Conservation (phyloP, 2,113 vertebrate species). For the Tamias sibiricus region DNA sequence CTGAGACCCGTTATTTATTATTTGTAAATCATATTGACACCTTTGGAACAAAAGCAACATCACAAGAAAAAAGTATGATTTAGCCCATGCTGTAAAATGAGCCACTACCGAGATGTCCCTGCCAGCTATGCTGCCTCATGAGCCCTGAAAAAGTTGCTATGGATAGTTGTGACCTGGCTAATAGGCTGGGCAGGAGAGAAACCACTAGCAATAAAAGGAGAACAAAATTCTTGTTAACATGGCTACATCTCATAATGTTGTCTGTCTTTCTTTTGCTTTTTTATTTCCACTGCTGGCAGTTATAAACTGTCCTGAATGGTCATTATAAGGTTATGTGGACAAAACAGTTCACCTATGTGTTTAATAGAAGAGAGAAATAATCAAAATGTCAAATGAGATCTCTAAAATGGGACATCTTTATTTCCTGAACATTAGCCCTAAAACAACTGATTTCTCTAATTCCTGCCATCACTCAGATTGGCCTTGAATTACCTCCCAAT, state of each 20-base stretch:
- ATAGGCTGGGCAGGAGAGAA: slow-evolving; percentile 81
- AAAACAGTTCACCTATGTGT: slow-evolving; percentile 34
- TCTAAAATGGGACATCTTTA: slow-evolving; percentile 83
- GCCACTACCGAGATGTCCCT: not conserved
- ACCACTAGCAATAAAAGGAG: slow-evolving; percentile 75
- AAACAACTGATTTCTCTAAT: slow-evolving; percentile 90
- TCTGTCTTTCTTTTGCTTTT: slow-evolving; percentile 15
- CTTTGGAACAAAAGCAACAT: slow-evolving; percentile 25
- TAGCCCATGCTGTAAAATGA: slow-evolving; percentile 48
- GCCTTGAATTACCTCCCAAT: slow-evolving; percentile 92
- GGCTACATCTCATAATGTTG: slow-evolving; percentile 47
- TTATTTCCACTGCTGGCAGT: slow-evolving; percentile 35
- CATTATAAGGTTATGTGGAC: slow-evolving; percentile 40
- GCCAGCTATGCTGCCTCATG: not conserved
- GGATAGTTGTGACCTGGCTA: slow-evolving; percentile 82
- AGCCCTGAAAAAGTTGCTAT: slow-evolving; percentile 72
- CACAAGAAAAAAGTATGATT: not conserved
- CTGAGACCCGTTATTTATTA: not conserved
- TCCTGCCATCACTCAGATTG: slow-evolving; percentile 89
- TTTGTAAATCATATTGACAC: slow-evolving; percentile 36
- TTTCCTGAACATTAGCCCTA: slow-evolving; percentile 87
- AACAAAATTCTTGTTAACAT: slow-evolving; percentile 80
- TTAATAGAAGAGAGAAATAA: slow-evolving; percentile 25
- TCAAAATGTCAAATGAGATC: slow-evolving; percentile 79
- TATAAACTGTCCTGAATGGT: slow-evolving; percentile 49